These are phyloP conservation scores for Anguilla megastoma DNA, from an alignment of 2,797 vertebrate genomes.

Conservation along the genomic window DNA sequence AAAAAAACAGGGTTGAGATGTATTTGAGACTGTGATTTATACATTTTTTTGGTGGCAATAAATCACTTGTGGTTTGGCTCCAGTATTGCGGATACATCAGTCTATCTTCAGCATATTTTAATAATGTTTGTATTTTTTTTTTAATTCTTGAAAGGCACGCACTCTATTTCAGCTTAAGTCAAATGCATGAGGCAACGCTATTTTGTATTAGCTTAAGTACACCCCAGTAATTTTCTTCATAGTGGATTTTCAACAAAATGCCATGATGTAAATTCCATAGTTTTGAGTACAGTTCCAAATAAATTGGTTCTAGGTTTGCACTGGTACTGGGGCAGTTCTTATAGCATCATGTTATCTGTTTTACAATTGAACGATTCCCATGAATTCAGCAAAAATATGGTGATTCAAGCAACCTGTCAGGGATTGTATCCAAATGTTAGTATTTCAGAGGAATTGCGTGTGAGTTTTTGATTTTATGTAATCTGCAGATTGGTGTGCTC, in stretches of 20 bases:
- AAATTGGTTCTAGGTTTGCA: not conserved
- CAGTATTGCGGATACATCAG: not conserved
- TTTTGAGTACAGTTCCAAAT: not conserved
- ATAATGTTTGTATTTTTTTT: not conserved
- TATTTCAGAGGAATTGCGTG: not conserved
- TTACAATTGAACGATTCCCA: not conserved
- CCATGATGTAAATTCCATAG: not conserved
- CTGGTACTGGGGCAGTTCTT: not conserved
- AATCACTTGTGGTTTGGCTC: not conserved
- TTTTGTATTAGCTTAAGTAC: not conserved
- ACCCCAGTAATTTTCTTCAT: not conserved
- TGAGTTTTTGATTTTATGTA: not conserved
- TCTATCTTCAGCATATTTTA: not conserved
- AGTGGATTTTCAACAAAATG: not conserved
- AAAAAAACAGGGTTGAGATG: not conserved
- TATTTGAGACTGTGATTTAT: not conserved
- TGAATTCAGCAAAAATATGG: not conserved
- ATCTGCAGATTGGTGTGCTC: not conserved
- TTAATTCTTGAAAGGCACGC: not conserved
- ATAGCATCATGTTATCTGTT: not conserved
- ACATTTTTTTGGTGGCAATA: not conserved
- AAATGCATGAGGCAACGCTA: not conserved
- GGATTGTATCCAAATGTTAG: not conserved
- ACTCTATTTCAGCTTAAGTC: not conserved
- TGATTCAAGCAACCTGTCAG: not conserved